A percentile compares a stretch with the other conserved stretches of the same genome.
Evolutionary conservation across 2,797 vertebrate species (phyloP).

Genomic region (Neosilurus hyrtlii): DNA sequence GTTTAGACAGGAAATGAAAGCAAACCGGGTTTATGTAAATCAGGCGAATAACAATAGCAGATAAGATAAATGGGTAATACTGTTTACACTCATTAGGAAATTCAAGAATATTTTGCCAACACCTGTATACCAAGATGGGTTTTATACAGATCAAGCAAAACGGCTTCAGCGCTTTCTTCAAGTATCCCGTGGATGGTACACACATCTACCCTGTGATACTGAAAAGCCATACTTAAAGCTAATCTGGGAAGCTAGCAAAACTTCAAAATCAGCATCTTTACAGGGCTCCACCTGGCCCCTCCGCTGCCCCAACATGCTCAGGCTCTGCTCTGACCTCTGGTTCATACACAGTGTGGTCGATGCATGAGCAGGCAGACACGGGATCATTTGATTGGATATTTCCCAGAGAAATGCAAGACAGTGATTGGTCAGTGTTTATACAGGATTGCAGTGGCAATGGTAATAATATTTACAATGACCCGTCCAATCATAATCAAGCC

Average conservation of each 20-base stretch:
- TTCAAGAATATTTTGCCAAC: background rate
- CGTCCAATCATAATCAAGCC: background rate
- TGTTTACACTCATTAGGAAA: background rate
- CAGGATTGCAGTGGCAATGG: too few relatives aligned
- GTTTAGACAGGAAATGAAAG: background rate
- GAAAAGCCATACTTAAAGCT: background rate
- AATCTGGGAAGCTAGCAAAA: too few relatives aligned
- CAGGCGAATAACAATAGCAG: background rate
- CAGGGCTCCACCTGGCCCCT: too few relatives aligned
- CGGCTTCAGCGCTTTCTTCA: background rate
- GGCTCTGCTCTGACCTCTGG: too few relatives aligned
- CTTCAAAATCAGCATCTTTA: too few relatives aligned
- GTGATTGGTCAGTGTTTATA: too few relatives aligned
- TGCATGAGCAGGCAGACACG: too few relatives aligned
- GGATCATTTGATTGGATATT: too few relatives aligned
- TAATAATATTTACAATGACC: background rate
- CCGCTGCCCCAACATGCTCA: too few relatives aligned
- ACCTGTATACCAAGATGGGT: background rate
- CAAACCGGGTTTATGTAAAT: background rate
- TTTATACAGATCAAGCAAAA: background rate
- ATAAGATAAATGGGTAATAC: background rate
- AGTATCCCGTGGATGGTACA: background rate
- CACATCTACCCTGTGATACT: background rate
- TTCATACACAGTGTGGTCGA: too few relatives aligned
- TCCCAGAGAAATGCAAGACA: too few relatives aligned